These are phyloP conservation scores for Chaetura pelagica DNA, from an alignment of 2,113 vertebrate genomes.

Conservation along the genomic window DNA sequence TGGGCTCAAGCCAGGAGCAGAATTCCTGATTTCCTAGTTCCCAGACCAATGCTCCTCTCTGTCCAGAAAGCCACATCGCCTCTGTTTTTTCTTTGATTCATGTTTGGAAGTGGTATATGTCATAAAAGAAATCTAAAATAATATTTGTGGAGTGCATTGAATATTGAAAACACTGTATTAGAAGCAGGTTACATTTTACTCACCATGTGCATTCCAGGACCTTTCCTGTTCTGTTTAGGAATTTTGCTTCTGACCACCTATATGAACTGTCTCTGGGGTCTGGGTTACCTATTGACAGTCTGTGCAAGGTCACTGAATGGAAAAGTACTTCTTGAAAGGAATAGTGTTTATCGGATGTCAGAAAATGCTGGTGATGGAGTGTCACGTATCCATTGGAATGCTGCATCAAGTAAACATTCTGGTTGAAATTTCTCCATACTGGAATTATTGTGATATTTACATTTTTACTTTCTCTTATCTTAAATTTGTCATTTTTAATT, in stretches of 20 bases:
- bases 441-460: constrained; percentile 24
- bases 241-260: not conserved
- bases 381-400: constrained; percentile 8
- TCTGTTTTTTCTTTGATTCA: not conserved
- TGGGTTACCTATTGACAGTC: not conserved
- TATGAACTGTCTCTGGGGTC: not conserved
- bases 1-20: not conserved
- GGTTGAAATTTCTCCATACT: not conserved
- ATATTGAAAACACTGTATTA: not conserved
- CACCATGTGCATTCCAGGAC: not conserved
- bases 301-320: not conserved
- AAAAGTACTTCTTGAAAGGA: constrained; percentile 5
- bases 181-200: not conserved
- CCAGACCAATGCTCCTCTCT: not conserved
- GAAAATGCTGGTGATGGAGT: not conserved
- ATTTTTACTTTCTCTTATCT: constrained; percentile 27
- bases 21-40: not conserved
- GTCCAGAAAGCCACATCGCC: not conserved
- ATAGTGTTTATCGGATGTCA: not conserved
- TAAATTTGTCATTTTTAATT: constrained; percentile 16
- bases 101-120: not conserved
- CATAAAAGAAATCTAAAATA: not conserved
- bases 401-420: not conserved
- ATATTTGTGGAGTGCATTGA: not conserved
- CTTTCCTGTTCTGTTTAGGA: not conserved